Evolutionary conservation across 1,140 invertebrate genomes (phyloP), one percentile per base, ranked within the genome.

Genomic region (Psix sp.): DNA sequence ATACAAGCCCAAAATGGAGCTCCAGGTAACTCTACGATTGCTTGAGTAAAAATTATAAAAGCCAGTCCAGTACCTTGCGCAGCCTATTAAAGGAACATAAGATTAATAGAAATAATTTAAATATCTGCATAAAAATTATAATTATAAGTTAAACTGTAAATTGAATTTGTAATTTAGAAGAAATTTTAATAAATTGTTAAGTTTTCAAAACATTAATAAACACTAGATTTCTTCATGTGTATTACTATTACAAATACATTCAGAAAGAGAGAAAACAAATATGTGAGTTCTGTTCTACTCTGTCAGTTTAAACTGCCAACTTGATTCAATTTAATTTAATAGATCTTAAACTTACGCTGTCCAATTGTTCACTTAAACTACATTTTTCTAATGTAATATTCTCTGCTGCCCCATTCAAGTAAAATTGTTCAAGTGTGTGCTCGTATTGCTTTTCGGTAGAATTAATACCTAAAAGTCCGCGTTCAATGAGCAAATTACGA

Each of bases 1-100:
- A 96, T 92, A 57, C 96, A 92, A 1, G 95, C 93, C 96, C 96
- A 97, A 84, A 97, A 95, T 11, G 95, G 95, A 0, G 95, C 93
- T 7, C 92, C 93, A 0, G 96, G 96, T 52, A 97, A 86, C 83
- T 96, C 93, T 3, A 96, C 93, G 76, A 97, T 97, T 0, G 95
- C 95, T 86, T 96, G 94, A 0, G 95, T 96, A 85, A 96, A 96
- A 5, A 96, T 93, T 70, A 97, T 96, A 82, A 96, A 96, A 0
- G 95, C 96, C 43, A 97, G 82, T 6, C 96, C 96, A 5, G 96
- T 97, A 31, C 96, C 96, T 88, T 96, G 94, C n/a, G 95, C 95
- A 20, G 94, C 95, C 93, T 95, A 74, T 14, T 86, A 85, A 75
- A 13, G 20, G 26, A 48, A 46, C 18, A 24, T 24, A 42, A 11